These are phyloP conservation scores for Porites divaricata DNA, from an alignment of 92 coral and sea anemone genomes.

Conservation along the genomic window DNA sequence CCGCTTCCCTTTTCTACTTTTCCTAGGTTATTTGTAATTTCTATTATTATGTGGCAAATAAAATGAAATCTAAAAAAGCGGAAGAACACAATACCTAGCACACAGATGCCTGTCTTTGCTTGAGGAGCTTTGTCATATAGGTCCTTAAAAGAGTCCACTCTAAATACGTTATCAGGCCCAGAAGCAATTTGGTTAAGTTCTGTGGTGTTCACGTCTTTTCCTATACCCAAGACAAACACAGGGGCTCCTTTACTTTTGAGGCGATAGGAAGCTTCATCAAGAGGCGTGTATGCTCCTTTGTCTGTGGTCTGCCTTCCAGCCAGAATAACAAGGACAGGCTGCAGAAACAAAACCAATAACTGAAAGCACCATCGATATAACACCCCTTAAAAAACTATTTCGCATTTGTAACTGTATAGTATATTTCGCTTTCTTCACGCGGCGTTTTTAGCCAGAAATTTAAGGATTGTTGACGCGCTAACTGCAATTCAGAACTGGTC, in stretches of 20 bases:
- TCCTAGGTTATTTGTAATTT: too few relatives aligned
- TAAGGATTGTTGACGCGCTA: too few relatives aligned
- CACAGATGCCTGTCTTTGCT: constrained; percentile 37
- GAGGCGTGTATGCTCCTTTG: background rate
- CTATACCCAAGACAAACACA: constrained; percentile 52
- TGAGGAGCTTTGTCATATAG: constrained; percentile 31
- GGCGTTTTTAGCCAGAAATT: too few relatives aligned
- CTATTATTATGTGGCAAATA: background rate
- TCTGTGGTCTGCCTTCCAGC: constrained; percentile 57
- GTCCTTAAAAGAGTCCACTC: constrained; percentile 39
- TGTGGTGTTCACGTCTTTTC: constrained; percentile 14
- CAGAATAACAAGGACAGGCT: background rate
- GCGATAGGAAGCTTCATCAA: constrained; percentile 18
- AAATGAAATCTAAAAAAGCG: background rate
- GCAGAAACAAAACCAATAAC: background rate
- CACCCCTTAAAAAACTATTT: background rate
- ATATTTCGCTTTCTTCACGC: too few relatives aligned
- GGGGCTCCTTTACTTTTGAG: constrained; percentile 36
- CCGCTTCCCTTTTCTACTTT: too few relatives aligned
- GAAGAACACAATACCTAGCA: constrained; percentile 23
- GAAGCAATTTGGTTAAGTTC: constrained; percentile 56
- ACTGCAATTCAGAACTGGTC: too few relatives aligned
- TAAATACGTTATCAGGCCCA: constrained; percentile 8
- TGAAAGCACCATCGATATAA: background rate
- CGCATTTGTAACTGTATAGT: too few relatives aligned